Evolutionary conservation across 2,888 invertebrate species (phyloP), one percentile per base, ranked within the genome.

Genomic region (Ischnura elegans): DNA sequence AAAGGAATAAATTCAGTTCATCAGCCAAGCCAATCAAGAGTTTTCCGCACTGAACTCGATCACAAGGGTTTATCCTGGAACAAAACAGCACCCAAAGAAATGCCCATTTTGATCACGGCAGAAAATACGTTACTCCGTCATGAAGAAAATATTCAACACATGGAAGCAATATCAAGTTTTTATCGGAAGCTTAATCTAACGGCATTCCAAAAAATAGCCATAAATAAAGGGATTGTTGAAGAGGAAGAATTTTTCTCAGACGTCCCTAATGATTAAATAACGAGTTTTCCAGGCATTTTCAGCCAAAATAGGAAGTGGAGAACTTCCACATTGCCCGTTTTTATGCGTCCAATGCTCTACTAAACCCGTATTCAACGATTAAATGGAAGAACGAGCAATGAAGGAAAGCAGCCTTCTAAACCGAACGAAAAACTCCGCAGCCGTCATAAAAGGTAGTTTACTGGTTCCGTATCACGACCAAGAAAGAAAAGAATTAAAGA

Each of bases 221-320:
- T 87, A 87, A 87, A 87, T 87, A 42, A 61, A 87, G 87, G n/a
- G 43, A 87, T n/a, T 51, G 61, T 2, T 45, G 43, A 55, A 19
- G 16, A 87, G 87, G 21, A n/a, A 43, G n/a, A 66, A 43, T 43
- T 16, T 66, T 61, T 46, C 61, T 13, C 43, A 61, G 43, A 43
- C 90, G 66, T 43, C 66, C 66, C 47, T 90, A 90, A 90, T 90
- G 61, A n/a, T 90, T 66, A 43, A 90, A 90, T 90, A 90, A 90
- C 61, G 90, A 90, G 55, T 90, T 90, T 16, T 90, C 61, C 61
- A 25, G 61, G 61, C 25, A 61, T 61, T 45, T 55, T 25, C 61
- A 43, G 25, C n/a, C 66, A 42, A 36, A 61, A 61, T 61, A 55
- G 21, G 25, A 55, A 21, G 36, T 42, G n/a, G 90, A 61, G 42